Conservation (phyloP, 2,113 vertebrate species). For the Narcine bancroftii region DNA sequence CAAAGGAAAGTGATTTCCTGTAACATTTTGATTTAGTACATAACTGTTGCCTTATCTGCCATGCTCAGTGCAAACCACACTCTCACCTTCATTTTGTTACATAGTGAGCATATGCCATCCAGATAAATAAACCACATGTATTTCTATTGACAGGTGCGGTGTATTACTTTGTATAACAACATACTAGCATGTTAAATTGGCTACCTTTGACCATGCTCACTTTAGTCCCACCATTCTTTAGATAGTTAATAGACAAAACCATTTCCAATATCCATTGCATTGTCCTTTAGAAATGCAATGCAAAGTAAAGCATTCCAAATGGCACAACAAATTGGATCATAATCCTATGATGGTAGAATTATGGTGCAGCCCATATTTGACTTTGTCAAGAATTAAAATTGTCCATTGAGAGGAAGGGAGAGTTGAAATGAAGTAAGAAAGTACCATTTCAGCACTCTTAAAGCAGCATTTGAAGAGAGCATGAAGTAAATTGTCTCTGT, state of each 20-base stretch:
- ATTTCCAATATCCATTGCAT: too few relatives aligned
- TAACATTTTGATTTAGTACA: background rate
- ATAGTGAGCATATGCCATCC: background rate
- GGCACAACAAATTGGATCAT: background rate
- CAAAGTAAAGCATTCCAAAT: background rate
- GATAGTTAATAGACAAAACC: too few relatives aligned
- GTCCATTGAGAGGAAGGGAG: background rate
- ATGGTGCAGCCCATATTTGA: background rate
- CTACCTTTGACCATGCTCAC: background rate
- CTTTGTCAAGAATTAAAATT: background rate
- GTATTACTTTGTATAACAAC: background rate
- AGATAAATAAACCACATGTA: background rate
- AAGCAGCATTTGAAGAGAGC: background rate
- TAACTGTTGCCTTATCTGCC: background rate
- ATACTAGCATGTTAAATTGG: background rate
- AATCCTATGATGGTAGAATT: background rate
- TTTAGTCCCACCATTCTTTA: background rate
- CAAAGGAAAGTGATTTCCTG: background rate
- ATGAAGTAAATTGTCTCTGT: background rate
- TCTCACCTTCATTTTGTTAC: background rate
- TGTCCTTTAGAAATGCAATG: background rate
- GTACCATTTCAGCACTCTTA: background rate
- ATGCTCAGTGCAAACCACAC: background rate
- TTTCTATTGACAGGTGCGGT: background rate
- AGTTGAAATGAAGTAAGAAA: background rate